A percentile compares a stretch with the other conserved stretches of the same genome.
These are phyloP conservation scores for Picathartes gymnocephalus DNA, from an alignment of 2,113 vertebrate species.

Conservation along the genomic window DNA sequence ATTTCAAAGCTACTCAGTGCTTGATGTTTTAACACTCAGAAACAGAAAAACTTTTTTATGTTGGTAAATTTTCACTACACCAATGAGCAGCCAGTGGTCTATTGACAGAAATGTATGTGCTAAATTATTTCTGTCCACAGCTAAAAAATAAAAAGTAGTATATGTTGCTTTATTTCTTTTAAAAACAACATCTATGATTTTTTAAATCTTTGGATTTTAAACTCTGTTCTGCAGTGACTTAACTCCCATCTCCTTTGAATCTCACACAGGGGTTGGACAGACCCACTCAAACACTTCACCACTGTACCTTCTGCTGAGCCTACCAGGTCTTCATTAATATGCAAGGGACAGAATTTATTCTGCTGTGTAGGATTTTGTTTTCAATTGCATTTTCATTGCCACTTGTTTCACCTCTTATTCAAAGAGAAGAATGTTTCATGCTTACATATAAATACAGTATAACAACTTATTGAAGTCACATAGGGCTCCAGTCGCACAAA, in stretches of 20 bases:
- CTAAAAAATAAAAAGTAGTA: not conserved
- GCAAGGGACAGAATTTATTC: not conserved
- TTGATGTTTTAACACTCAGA: not conserved
- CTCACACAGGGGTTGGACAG: not conserved
- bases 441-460: not conserved
- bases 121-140: not conserved
- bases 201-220: not conserved
- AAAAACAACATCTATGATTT: not conserved
- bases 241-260: not conserved
- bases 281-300: not conserved
- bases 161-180: not conserved
- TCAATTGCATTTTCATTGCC: not conserved
- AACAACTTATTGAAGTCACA: not conserved
- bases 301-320: not conserved
- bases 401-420: not conserved
- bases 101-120: not conserved
- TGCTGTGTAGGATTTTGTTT: not conserved
- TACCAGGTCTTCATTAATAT: not conserved
- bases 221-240: not conserved
- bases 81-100: not conserved
- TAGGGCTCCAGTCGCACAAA: not conserved
- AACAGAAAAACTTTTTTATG: not conserved
- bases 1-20: not conserved
- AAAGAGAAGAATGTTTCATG: not conserved
- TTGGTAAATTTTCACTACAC: not conserved